Percentiles rank a stretch among this genome's conserved stretches.
Evolutionary conservation across 1,140 invertebrate species (phyloP).

Genomic region (Cotesia typhae): DNA sequence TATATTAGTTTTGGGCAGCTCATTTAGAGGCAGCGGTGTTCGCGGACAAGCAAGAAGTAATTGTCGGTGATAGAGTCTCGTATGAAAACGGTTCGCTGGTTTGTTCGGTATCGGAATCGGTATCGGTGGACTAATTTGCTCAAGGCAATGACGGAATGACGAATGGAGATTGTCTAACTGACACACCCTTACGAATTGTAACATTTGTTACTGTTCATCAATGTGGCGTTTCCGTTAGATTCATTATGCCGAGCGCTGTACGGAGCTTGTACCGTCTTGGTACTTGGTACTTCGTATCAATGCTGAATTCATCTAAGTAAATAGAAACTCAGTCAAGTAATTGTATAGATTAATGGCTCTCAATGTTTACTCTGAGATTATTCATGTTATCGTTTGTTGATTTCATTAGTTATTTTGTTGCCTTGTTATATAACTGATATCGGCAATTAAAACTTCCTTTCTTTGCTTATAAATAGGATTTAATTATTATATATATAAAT

Average conservation of each 20-base stretch:
- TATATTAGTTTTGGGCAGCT: no score
- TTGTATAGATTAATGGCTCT: slow-evolving; percentile 28
- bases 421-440: background rate
- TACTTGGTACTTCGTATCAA: background rate
- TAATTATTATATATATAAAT: no score
- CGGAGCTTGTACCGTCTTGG: background rate
- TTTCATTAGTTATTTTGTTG: slow-evolving; percentile 18
- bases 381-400: slow-evolving; percentile 19
- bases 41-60: no score
- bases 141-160: slow-evolving; percentile 25
- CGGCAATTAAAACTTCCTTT: background rate
- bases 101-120: background rate
- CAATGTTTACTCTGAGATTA: slow-evolving; percentile 23
- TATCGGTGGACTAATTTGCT: slow-evolving; percentile 12
- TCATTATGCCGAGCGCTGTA: slow-evolving; percentile 22
- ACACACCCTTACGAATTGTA: slow-evolving; percentile 35
- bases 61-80: no score
- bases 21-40: no score
- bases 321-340: slow-evolving; percentile 27
- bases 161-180: slow-evolving; percentile 19
- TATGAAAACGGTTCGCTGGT: no score
- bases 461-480: no score
- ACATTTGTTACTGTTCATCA: slow-evolving; percentile 33
- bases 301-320: slow-evolving; percentile 12
- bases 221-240: slow-evolving; percentile 35